phyloP scores from a whole-genome alignment of 2,888 invertebrate genomes.

The Icerya purchasi region DNA sequence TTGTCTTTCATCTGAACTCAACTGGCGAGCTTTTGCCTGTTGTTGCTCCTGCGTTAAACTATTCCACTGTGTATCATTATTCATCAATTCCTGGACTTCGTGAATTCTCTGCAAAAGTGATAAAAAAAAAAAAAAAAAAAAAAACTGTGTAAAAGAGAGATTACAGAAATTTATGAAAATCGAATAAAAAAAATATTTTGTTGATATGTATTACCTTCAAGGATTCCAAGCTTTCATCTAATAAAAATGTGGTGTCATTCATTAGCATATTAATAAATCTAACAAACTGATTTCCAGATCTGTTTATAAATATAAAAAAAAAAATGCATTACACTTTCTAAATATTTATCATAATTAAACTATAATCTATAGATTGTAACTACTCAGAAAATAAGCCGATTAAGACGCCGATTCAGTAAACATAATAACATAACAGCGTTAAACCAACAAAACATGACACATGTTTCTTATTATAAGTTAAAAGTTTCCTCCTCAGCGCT shows the following conservation, averaged over 20 bases:
- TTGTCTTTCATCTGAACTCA: conserved; percentile 65
- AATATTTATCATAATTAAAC: too few species aligned
- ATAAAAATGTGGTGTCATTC: conserved; percentile 90
- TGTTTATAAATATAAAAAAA: conserved; percentile 24
- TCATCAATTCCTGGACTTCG: conserved; percentile 63
- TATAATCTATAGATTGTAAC: too few species aligned
- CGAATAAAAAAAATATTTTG: too few species aligned
- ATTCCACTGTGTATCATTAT: conserved; percentile 43
- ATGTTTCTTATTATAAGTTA: too few species aligned
- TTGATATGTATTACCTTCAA: too few species aligned
- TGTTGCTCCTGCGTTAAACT: conserved; percentile 43
- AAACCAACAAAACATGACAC: too few species aligned
- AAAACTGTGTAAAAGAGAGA: not conserved
- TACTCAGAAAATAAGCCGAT: too few species aligned
- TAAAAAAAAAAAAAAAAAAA: not conserved
- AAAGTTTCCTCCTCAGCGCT: too few species aligned
- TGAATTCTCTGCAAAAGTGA: conserved; percentile 29
- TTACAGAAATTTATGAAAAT: not conserved
- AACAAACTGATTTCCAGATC: conserved; percentile 76
- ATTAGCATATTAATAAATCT: conserved; percentile 94
- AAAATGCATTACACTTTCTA: too few species aligned
- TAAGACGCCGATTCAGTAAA: too few species aligned
- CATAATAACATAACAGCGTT: too few species aligned
- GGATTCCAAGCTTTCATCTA: conserved; percentile 88
- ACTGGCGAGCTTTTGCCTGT: conserved; percentile 51